Conservation (phyloP, 1,140 invertebrate genomes). For the Micrasema minimum region DNA sequence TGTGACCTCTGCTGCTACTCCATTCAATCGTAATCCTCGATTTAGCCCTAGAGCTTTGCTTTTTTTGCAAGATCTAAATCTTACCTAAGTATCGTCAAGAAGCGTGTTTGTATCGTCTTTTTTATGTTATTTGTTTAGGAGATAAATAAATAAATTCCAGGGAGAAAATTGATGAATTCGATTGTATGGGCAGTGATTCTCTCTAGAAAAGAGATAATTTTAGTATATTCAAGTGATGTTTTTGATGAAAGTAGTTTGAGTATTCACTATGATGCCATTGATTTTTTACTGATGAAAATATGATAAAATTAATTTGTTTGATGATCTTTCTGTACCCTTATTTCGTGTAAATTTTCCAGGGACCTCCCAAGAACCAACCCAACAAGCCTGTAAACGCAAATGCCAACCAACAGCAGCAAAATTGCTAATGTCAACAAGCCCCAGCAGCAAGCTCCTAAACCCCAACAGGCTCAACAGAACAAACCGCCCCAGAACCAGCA, state of each 20-base stretch:
- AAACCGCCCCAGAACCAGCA: constrained; percentile 5
- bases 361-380: constrained; percentile 49
- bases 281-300: constrained; percentile 2
- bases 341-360: not conserved
- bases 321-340: not conserved
- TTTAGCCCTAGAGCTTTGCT: no score
- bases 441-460: not conserved
- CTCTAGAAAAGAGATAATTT: no score
- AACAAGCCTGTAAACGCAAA: constrained; percentile 41
- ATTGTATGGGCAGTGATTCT: no score
- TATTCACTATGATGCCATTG: constrained; percentile 28
- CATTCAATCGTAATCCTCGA: no score
- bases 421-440: constrained; percentile 35
- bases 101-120: no score
- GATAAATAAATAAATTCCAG: no score
- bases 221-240: constrained; percentile 1
- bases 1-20: no score
- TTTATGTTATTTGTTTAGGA: no score
- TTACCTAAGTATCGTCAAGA: no score
- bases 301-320: not conserved
- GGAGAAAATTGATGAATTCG: no score
- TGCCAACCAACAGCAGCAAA: not conserved
- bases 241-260: constrained; percentile 45
- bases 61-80: no score
- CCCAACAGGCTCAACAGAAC: constrained; percentile 6